Evolutionary conservation across 2,113 vertebrate genomes (phyloP).

Genomic region (Gadus macrocephalus): DNA sequence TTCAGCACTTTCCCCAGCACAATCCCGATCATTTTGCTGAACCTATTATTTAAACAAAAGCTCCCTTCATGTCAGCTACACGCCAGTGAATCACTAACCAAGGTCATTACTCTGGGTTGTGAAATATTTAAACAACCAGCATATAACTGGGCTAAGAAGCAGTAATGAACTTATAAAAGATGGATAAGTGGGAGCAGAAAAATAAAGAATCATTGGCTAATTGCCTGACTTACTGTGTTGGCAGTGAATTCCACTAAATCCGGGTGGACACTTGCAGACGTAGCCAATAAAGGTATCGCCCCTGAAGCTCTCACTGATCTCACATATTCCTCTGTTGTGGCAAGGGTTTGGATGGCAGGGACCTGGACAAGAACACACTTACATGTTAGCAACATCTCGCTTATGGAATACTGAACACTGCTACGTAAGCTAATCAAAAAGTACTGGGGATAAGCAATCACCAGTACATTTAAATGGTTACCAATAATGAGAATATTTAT

Average conservation of each 20-base stretch:
- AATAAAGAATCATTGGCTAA: too few relatives aligned
- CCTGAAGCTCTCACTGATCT: constrained; percentile 92
- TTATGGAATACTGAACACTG: neutral
- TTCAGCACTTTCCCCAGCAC: constrained; percentile 48
- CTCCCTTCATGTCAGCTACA: constrained; percentile 37
- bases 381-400: neutral
- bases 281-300: constrained; percentile 98
- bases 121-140: too few relatives aligned
- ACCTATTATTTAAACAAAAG: constrained; percentile 37
- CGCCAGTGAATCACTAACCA: constrained; percentile 33
- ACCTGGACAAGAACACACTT: constrained; percentile 65
- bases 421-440: too few relatives aligned
- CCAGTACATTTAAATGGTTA: too few relatives aligned
- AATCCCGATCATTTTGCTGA: constrained; percentile 48
- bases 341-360: constrained; percentile 95
- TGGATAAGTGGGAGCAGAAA: too few relatives aligned
- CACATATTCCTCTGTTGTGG: constrained; percentile 93
- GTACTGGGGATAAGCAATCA: too few relatives aligned
- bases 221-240: constrained; percentile 88
- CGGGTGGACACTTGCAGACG: constrained; percentile 88
- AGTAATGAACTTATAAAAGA: too few relatives aligned
- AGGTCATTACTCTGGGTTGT: constrained; percentile 31
- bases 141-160: neutral
- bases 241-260: constrained; percentile 95
- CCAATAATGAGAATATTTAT: too few relatives aligned